phyloP scores from a whole-genome alignment of 2,113 vertebrate genomes.

The Spilogale gracilis region DNA sequence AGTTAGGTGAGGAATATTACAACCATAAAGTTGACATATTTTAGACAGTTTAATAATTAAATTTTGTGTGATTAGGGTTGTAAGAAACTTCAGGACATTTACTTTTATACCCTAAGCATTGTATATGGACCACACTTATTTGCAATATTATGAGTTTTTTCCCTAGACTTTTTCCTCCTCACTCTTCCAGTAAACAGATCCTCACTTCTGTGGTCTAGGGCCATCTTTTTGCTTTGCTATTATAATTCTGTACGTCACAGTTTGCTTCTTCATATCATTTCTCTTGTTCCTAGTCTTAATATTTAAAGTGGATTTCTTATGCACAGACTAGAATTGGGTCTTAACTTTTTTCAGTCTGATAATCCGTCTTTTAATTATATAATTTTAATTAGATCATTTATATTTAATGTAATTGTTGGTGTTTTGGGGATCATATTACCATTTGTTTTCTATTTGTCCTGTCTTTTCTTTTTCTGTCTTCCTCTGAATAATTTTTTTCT shows the following conservation, averaged over 20 bases:
- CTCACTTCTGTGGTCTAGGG: neutral
- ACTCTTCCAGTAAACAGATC: neutral
- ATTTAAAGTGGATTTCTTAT: neutral
- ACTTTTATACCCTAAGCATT: neutral
- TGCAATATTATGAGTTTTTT: neutral
- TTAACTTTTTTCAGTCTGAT: neutral
- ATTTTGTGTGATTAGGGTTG: neutral
- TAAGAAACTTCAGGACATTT: neutral
- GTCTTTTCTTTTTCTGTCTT: neutral
- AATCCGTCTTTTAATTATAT: neutral
- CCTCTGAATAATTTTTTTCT: neutral
- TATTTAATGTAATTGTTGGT: neutral
- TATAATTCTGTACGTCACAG: neutral
- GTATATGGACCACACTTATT: neutral
- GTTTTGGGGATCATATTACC: neutral
- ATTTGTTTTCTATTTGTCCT: conserved; percentile 30
- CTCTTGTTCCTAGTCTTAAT: neutral
- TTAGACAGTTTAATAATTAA: neutral
- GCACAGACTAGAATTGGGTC: neutral
- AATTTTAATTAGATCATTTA: neutral
- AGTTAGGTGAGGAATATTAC: neutral
- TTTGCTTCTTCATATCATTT: neutral
- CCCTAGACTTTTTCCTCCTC: neutral
- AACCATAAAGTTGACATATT: neutral
- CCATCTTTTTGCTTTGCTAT: neutral